Evolutionary conservation across 2,113 vertebrate genomes (phyloP).

Genomic region (Dipodomys spectabilis): DNA sequence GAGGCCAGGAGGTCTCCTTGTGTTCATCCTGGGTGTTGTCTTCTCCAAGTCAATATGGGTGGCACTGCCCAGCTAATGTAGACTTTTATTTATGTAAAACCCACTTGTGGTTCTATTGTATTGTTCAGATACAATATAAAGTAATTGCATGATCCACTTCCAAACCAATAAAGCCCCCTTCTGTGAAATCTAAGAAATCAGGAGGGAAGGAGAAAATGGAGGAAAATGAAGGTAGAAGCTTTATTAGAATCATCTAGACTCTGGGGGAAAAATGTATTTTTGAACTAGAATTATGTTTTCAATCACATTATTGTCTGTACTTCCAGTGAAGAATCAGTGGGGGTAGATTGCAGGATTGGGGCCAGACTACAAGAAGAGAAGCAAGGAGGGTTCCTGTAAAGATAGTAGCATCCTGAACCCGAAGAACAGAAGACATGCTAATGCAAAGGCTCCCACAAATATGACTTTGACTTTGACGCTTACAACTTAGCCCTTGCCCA

Average conservation of each 20-base stretch:
- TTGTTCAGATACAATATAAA: slow-evolving; percentile 23
- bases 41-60: not conserved
- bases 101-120: not conserved
- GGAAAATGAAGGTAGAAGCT: slow-evolving; percentile 40
- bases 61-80: not conserved
- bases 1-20: not conserved
- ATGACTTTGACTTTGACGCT: not conserved
- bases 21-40: not conserved
- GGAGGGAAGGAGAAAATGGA: not conserved
- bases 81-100: slow-evolving; percentile 18
- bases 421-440: not conserved
- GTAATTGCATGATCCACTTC: not conserved
- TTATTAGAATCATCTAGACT: not conserved
- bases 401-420: not conserved
- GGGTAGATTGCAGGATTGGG: not conserved
- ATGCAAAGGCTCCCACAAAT: slow-evolving; percentile 11
- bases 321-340: not conserved
- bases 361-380: not conserved
- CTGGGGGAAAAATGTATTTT: not conserved
- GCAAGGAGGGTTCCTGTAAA: not conserved
- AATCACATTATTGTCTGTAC: not conserved
- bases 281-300: not conserved
- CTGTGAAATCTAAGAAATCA: slow-evolving; percentile 44
- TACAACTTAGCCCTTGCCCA: not conserved
- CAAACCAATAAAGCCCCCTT: slow-evolving; percentile 56